Percentiles rank a stretch among this genome's conserved stretches.
phyloP scores from a whole-genome alignment of 2,888 invertebrate species.

The Synanthedon tipuliformis region DNA sequence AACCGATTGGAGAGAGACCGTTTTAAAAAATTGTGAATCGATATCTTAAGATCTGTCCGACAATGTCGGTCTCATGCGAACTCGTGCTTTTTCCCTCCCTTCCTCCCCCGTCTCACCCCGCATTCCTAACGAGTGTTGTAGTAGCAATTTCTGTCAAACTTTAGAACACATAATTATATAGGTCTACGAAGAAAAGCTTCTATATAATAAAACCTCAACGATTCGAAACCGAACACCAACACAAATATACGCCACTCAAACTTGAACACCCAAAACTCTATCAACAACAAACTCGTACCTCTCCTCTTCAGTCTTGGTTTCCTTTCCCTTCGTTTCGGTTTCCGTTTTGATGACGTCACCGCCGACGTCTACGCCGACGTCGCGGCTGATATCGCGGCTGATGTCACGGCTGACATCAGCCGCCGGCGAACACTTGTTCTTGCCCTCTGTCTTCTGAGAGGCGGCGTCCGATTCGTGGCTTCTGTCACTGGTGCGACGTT shows the following conservation, averaged over 20 bases:
- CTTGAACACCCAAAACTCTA: constrained; percentile 86
- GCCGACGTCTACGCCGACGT: constrained; percentile 16
- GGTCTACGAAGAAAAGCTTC: constrained; percentile 1
- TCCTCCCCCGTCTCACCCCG: too few relatives aligned
- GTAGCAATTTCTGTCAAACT: neutral
- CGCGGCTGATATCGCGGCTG: constrained; percentile 17
- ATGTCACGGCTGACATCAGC: neutral
- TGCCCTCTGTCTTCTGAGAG: constrained; percentile 4
- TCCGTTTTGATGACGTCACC: constrained; percentile 30
- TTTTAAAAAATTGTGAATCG: too few relatives aligned
- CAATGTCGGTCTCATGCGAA: too few relatives aligned
- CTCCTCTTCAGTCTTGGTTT: constrained; percentile 57
- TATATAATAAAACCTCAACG: neutral
- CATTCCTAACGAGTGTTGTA: too few relatives aligned
- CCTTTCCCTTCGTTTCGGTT: constrained; percentile 39
- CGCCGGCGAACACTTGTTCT: neutral
- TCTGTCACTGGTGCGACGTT: constrained; percentile 28
- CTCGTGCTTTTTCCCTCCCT: too few relatives aligned
- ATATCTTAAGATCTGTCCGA: too few relatives aligned
- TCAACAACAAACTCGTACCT: constrained; percentile 87
- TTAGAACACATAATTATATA: neutral
- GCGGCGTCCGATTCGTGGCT: neutral
- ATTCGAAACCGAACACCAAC: constrained; percentile 14
- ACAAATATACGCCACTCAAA: constrained; percentile 53
- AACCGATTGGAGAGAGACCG: neutral